Conservation (phyloP, 64 coral and sea anemone species). For the Stylophora pistillata region DNA sequence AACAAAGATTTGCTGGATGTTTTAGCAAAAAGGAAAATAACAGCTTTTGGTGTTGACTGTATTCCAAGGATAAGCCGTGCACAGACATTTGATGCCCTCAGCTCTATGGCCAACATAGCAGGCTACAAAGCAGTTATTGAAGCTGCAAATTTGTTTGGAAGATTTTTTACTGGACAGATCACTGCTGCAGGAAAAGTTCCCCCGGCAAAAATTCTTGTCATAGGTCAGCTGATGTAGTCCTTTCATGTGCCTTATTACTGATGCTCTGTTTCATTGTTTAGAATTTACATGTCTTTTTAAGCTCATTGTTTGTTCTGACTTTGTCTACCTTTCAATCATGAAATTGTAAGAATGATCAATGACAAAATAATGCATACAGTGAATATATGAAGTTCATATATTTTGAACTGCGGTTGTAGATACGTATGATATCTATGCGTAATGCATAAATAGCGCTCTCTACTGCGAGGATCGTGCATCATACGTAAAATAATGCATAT, state of each 20-base stretch:
- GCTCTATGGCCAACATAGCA: slow-evolving; percentile 99
- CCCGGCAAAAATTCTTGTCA: slow-evolving; percentile 92
- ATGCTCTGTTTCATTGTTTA: neutral
- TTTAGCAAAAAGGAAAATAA: slow-evolving; percentile 82
- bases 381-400: too few relatives aligned
- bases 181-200: slow-evolving; percentile 99
- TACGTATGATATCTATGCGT: too few relatives aligned
- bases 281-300: neutral
- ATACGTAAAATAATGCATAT: too few relatives aligned
- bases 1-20: slow-evolving; percentile 84
- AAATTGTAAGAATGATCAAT: too few relatives aligned
- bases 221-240: slow-evolving; percentile 50
- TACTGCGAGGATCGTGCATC: too few relatives aligned
- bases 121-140: slow-evolving; percentile 98
- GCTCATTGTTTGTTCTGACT: too few relatives aligned
- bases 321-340: too few relatives aligned
- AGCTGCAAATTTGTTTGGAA: slow-evolving; percentile 95
- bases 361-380: too few relatives aligned
- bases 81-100: slow-evolving; percentile 87
- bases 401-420: too few relatives aligned
- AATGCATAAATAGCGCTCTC: too few relatives aligned
- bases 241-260: too few relatives aligned
- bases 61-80: slow-evolving; percentile 94
- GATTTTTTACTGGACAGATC: slow-evolving; percentile 98
- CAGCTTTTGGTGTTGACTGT: slow-evolving; percentile 94